Conservation (phyloP, 2,888 invertebrate genomes). For the Drosophila vallismaia region DNA sequence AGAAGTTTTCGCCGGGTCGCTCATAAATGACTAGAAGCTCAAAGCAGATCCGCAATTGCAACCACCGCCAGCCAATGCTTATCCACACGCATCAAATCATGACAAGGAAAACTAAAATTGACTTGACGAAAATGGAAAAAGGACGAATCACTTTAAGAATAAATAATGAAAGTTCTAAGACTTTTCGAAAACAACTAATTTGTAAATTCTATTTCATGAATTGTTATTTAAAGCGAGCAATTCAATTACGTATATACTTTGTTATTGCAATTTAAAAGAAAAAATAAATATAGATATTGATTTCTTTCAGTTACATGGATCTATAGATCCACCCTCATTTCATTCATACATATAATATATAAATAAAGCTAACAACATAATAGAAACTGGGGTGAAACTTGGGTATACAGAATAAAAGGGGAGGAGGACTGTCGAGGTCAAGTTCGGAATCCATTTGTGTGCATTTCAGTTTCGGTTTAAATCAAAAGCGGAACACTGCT, state of each 20-base stretch:
- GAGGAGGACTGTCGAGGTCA: slow-evolving; percentile 39
- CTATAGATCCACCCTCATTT: background rate
- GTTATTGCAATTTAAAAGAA: too few relatives aligned
- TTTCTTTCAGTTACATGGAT: background rate
- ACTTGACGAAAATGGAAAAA: slow-evolving; percentile 51
- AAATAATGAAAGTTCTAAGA: too few relatives aligned
- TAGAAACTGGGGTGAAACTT: slow-evolving; percentile 47
- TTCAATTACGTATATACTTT: too few relatives aligned
- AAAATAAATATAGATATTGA: slow-evolving; percentile 3
- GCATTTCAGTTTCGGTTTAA: slow-evolving; percentile 79
- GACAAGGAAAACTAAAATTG: slow-evolving; percentile 64
- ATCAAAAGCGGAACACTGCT: slow-evolving; percentile 54
- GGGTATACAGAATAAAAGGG: background rate
- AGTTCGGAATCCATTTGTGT: slow-evolving; percentile 78
- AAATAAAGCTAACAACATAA: slow-evolving; percentile 49
- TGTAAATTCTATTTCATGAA: background rate
- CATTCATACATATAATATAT: slow-evolving; percentile 43
- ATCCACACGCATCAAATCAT: slow-evolving; percentile 57
- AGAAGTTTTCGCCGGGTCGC: slow-evolving; percentile 53
- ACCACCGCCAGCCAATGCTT: slow-evolving; percentile 21
- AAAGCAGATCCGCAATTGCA: slow-evolving; percentile 26
- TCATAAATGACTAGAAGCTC: slow-evolving; percentile 16
- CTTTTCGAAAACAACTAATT: background rate
- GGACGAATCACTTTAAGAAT: slow-evolving; percentile 1
- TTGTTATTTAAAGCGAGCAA: background rate